Evolutionary conservation across 2,888 invertebrate genomes (phyloP).

Genomic region (Drosophila recens): DNA sequence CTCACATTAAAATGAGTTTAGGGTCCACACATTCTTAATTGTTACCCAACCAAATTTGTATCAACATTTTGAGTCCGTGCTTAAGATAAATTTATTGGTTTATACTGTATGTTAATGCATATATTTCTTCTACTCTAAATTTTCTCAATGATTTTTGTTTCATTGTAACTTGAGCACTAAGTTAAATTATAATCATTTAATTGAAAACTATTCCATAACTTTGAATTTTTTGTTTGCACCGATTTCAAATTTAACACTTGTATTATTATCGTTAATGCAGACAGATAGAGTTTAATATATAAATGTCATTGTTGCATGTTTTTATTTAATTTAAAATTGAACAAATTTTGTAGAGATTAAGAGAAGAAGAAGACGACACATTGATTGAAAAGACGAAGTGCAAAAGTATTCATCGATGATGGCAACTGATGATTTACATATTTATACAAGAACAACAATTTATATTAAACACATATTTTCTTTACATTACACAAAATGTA

Average conservation of each 20-base stretch:
- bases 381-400: conserved; percentile 17
- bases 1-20: conserved; percentile 23
- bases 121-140: conserved; percentile 3
- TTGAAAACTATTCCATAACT: conserved; percentile 6
- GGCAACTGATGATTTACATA: conserved; percentile 30
- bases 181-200: conserved; percentile 4
- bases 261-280: conserved; percentile 66
- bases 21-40: conserved; percentile 39
- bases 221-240: conserved; percentile 8
- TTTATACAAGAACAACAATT: conserved; percentile 44
- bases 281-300: conserved; percentile 37
- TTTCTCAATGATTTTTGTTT: conserved; percentile 12
- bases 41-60: conserved; percentile 23
- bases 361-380: conserved; percentile 16
- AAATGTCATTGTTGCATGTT: conserved; percentile 27
- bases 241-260: conserved; percentile 35
- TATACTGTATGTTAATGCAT: conserved; percentile 9
- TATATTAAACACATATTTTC: conserved; percentile 52
- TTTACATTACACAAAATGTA: conserved; percentile 42
- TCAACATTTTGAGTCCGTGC: conserved; percentile 9
- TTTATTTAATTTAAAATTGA: conserved; percentile 22
- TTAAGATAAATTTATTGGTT: conserved; percentile 29
- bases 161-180: conserved; percentile 7
- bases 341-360: conserved; percentile 16
- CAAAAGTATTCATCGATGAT: conserved; percentile 10